Evolutionary conservation across 2,888 invertebrate genomes (phyloP).

Genomic region (Melanophora roralis): DNA sequence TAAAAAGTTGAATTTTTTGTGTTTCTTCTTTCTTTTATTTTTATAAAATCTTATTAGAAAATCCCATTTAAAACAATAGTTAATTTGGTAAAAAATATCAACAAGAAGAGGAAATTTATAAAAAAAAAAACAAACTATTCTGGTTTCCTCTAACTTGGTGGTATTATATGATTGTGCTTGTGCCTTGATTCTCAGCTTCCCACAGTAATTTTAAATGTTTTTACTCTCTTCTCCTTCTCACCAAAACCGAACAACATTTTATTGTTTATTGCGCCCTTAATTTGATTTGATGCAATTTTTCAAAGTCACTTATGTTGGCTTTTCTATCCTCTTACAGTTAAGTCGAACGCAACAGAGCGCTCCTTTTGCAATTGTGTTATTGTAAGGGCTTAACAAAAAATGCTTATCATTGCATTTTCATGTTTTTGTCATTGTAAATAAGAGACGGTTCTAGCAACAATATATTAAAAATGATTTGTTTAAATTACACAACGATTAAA

Average conservation of each 20-base stretch:
- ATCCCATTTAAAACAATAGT: constrained; percentile 60
- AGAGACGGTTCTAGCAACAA: background rate
- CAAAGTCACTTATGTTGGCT: constrained; percentile 60
- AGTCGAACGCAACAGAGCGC: background rate
- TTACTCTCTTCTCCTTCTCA: background rate
- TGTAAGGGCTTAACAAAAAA: constrained; percentile 1
- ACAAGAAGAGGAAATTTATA: background rate
- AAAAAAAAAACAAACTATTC: constrained; percentile 7
- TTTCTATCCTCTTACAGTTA: constrained; percentile 29
- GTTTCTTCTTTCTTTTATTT: background rate
- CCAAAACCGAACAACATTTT: background rate
- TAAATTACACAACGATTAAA: constrained; percentile 1
- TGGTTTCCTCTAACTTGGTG: constrained; percentile 44
- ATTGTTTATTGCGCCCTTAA: constrained; percentile 50
- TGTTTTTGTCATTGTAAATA: constrained; percentile 29
- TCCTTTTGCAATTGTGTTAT: constrained; percentile 11
- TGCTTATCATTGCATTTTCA: constrained; percentile 44
- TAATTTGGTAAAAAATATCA: constrained; percentile 37
- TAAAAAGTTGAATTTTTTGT: constrained; percentile 3
- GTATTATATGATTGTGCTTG: background rate
- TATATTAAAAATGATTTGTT: background rate
- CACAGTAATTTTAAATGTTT: background rate
- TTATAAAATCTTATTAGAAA: constrained; percentile 1
- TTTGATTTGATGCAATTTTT: constrained; percentile 62
- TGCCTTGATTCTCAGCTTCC: constrained; percentile 26